Base-by-base conservation (phyloP, 2,113 vertebrate genomes). In the Ammodytes marinus region DNA sequence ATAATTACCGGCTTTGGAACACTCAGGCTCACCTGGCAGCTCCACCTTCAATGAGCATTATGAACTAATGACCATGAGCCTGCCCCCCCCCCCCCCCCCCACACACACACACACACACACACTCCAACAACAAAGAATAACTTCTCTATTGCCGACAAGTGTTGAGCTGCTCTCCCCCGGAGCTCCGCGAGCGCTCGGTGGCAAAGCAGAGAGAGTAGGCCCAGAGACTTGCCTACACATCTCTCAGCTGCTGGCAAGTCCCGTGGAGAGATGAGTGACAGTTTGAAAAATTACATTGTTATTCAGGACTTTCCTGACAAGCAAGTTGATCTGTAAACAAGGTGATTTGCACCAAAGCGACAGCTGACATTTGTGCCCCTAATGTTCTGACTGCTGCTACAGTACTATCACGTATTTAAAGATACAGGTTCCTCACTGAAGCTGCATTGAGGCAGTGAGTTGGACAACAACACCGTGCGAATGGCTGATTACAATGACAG, bases 1-100 rank as follows among this genome's bases (percentile, higher is more conserved):
- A 82, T 93, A 94, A 94, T 94, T 91, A 94, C 81, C 52, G 80
- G 82, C 82, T 79, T 92, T 87, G 69, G 82, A 85, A 87, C 27
- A 91, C 79, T 74, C 73, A 47, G 90, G 67, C 83, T 92, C 88
- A 92, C 91, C 91, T 91, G 89, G 57, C 71, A 82, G 85, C 67
- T 78, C 60, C 69, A 85, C 84, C 91, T 88, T 90, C 84, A 90
- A 83, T 54, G 78, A 85, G 74, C 27, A 27, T 27, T 27, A 27
- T 27, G 27, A 27, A 27, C 82, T 93, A 91, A 93, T 91, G 89
- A 88, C 82, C 82, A 80, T 40, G 42, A 89, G 74, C 74, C 87
- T 27, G 27, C 27, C 27, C 27, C 27, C 27, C 27, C 27, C 27
- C 27, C 27, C 27, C 27, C 2, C 27, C 27, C 2, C 27, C 27